Conservation (phyloP, 2,797 vertebrate genomes). For the Erethizon dorsatum region DNA sequence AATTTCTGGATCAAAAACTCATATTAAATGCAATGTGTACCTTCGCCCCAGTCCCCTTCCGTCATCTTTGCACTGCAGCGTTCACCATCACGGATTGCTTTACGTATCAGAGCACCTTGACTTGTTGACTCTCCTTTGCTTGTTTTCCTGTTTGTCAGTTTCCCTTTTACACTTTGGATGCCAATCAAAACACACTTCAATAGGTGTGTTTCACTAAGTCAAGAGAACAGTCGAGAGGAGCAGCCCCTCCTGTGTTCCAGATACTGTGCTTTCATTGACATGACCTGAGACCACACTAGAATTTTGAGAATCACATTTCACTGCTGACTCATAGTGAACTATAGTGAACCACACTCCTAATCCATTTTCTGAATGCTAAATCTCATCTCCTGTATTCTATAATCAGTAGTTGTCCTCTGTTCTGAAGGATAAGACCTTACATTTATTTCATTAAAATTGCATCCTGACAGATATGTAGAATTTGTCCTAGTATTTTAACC, state of each 20-base stretch:
- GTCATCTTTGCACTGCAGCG: not conserved
- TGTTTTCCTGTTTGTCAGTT: conserved; percentile 1
- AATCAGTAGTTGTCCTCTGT: not conserved
- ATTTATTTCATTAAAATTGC: conserved; percentile 24
- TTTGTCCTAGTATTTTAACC: conserved; percentile 34
- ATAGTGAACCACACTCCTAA: not conserved
- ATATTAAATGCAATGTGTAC: not conserved
- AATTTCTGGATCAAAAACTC: conserved; percentile 34
- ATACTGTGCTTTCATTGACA: not conserved
- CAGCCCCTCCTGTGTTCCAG: not conserved
- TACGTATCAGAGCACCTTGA: not conserved
- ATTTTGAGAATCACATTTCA: conserved; percentile 42
- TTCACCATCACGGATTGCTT: not conserved
- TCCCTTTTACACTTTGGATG: not conserved
- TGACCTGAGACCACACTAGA: not conserved
- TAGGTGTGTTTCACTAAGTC: not conserved
- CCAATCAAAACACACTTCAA: not conserved
- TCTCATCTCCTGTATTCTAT: not conserved
- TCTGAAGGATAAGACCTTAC: conserved; percentile 42
- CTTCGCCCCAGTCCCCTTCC: not conserved
- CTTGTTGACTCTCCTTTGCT: not conserved
- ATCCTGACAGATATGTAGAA: conserved; percentile 8
- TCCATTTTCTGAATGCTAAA: conserved; percentile 34
- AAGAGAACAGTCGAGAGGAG: not conserved
- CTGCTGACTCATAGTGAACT: not conserved